Evolutionary conservation across 2,797 vertebrate species (phyloP), one percentile per base, ranked within the genome.

Genomic region (Knipowitschia caucasica): DNA sequence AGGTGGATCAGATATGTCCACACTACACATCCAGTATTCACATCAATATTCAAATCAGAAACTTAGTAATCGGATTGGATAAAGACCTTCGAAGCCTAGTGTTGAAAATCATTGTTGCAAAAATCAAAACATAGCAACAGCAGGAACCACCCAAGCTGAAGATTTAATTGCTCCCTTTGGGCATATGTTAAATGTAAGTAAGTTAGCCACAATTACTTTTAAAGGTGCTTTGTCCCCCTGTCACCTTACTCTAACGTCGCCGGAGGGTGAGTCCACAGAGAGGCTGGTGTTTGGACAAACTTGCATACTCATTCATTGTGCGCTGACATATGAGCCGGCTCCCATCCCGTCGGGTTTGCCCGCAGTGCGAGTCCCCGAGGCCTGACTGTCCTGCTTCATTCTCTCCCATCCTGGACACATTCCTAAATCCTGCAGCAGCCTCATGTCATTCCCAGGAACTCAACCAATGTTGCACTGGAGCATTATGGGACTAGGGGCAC

Each of bases 341-440:
- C 42, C 56, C 31, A 58, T 31, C 52, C 34, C 47, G 29, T 33
- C 50, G 6, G 46, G 10, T 5, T 17, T 30, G 49, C 56, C 59
- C 63, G 25, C 50, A 49, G 63, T 59, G 40, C 63, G 62, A 33
- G 70, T 53, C 56, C 70, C 56, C 29, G 42, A 69, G 77, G 60
- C 73, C 53, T 26, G 27, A 65, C 70, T 63, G 77, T 56, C 76
- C 65, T 49, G 58, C 69, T 74, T 69, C 66, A 80, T 81, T 77
- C 77, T 69, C 74, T 80, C 82, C n/a, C 80, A 83, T 75, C 80
- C 23, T 24, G 23, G 40, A 78, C 83, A 86, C 89, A 91, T 90
- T 88, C 89, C 87, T 78, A 69, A 91, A 89, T 88, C 89, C 87
- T 78, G 70, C 73, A 36, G 59, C 71, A 36, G 57, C 57, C 71